Evolutionary conservation across 2,888 invertebrate species (phyloP), one percentile per base, ranked within the genome.

Genomic region (Bombylius major): DNA sequence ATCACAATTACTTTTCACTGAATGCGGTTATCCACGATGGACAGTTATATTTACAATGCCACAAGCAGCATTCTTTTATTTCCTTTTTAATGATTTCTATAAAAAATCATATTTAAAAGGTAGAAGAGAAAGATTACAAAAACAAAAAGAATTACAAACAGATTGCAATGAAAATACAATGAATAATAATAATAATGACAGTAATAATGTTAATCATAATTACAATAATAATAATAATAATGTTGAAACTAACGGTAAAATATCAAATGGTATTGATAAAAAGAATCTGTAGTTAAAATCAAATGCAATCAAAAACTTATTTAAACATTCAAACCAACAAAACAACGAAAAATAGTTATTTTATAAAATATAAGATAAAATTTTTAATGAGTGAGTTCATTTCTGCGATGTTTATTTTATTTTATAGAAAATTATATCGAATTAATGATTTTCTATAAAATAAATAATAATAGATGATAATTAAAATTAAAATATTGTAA

Each of bases 61-160:
- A 11, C 95, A 96, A 75, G 90, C 90, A 11, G 82, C 93, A 54
- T 89, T 96, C 79, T 96, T 96, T 79, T 90, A 93, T 73, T 83
- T 89, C 69, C 81, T 96, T 60, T 96, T 96, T 77, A 84, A 85
- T 59, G 88, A 94, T 67, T 96, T 95, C 78, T 96, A 95, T 75
- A 84, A 85, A 65, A 83, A 87, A 67, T 82, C 87, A 0, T 90
- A 89, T 70, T 32, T 47, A 23, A 68, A 69, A 59, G 65, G 66
- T 53, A 66, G 66, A n/a, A 59, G 59, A 12, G 23, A 53, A 36
- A 59, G 58, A 12, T 60, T 62, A 31, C 56, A 58, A 23, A 60
- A 63, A 33, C 59, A 65, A 4, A 44, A 50, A 9, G 49, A 56
- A 54, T 50, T 34, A 39, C 56, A 56, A 31, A 55, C 52, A 31